Evolutionary conservation across 2,797 vertebrate species (phyloP).

Genomic region (Setipinna tenuifilis): DNA sequence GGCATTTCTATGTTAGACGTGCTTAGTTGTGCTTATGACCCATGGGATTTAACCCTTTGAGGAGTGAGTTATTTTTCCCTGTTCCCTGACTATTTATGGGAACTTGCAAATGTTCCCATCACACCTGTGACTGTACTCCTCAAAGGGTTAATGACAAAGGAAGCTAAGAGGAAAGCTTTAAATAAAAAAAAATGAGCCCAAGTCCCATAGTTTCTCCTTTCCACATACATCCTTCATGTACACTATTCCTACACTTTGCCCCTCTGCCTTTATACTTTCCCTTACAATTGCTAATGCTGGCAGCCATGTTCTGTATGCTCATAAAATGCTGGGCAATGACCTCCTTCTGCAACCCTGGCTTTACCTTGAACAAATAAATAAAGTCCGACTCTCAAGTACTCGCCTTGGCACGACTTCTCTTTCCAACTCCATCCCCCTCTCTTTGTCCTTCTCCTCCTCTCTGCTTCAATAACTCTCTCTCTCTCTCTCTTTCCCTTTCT

Average conservation of each 20-base stretch:
- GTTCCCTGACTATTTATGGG: too few relatives aligned
- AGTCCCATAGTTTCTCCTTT: too few relatives aligned
- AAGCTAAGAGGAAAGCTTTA: too few relatives aligned
- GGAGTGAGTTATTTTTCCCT: too few relatives aligned
- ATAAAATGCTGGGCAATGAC: conserved; percentile 2
- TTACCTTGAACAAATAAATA: conserved; percentile 40
- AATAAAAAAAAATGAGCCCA: too few relatives aligned
- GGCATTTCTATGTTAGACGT: too few relatives aligned
- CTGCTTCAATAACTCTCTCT: background rate
- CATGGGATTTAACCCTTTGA: too few relatives aligned
- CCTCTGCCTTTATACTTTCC: background rate
- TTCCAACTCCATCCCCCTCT: conserved; percentile 26
- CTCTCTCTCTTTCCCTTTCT: background rate
- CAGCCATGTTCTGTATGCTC: background rate
- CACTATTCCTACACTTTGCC: background rate
- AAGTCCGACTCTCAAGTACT: conserved; percentile 56
- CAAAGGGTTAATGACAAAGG: too few relatives aligned
- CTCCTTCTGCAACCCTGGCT: conserved; percentile 21
- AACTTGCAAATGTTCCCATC: too few relatives aligned
- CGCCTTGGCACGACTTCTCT: conserved; percentile 41
- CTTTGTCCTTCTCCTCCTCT: conserved; percentile 32
- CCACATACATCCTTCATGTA: too few relatives aligned
- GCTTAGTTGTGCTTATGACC: too few relatives aligned
- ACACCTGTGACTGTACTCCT: too few relatives aligned
- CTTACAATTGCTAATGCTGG: background rate